Base-by-base conservation (phyloP, 1,140 invertebrate genomes). In the Zaprionus taronus region DNA sequence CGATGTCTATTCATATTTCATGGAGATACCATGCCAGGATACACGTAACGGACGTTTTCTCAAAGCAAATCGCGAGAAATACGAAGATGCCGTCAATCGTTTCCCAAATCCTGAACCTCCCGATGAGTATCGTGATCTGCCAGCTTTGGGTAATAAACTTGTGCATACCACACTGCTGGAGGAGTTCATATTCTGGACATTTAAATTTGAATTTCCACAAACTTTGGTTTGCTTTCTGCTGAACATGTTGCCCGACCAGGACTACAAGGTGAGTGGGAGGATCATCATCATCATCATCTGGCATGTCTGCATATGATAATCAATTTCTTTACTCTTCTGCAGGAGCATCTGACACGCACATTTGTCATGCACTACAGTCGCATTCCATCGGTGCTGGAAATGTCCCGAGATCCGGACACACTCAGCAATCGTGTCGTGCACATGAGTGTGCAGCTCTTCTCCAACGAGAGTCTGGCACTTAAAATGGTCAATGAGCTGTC, bases 121-220 rank as follows among this genome's bases (percentile, higher is more conserved):
- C 69, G 95, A 96, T 93, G 96, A 98, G 81, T 95, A 95, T 79
- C 94, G 94, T 24, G 96, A 97, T 93, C 95, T 97, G 83, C 96
- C 96, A n/a, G 96, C 97, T 1, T 92, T 98, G 26, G 96, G 96
- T 89, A 95, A 96, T 72, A 95, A 95, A 7, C 93, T 99, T 4
- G 94, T 96, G 24, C 98, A 99, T 93, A 95, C 95, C 56, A 98
- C 97, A 0, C 96, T 99, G 79, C 94, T 99, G 20, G 98, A 99
- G 93, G 98, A 99, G 94, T 95, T 99, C 63, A 97, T 99, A 77
- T 99, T 99, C 94, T 99, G 98, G 98, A 99, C 97, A 20, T 97
- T 99, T 26, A 97, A 97, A 91, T 99, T 97, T 93, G 98, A 99
- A 93, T 99, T 99, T 94, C 98, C 98, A 3, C 97, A 99, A 93